Base-by-base conservation (phyloP, 2,888 invertebrate species). In the Cryptocephalus moraei region DNA sequence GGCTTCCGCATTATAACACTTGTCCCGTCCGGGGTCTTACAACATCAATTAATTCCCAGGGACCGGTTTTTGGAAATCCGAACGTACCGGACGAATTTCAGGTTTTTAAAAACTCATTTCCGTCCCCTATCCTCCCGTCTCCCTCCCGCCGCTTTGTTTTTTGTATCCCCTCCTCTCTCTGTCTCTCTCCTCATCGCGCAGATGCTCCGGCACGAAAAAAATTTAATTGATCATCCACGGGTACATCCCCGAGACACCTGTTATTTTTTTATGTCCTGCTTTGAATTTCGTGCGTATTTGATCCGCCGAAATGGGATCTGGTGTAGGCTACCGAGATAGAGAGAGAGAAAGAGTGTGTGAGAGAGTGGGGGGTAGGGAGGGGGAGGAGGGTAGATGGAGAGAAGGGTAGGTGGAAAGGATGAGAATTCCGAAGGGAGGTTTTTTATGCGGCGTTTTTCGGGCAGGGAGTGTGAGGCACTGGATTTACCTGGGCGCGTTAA, bases 41-140 rank as follows among this genome's bases (percentile, higher is more conserved):
- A 22, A 22, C 22, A 22, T 22, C 22, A 22, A 22, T 22, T 22
- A 22, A 22, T 22, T 22, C 22, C 22, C 22, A n/a, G 22, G 22
- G 22, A 22, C 22, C 22, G 22, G 22, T 22, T 22, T 22, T 22
- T 22, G 22, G 22, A 22, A 22, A 22, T 22, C 12, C 41, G 34
- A 36, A 45, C 43, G 45, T 51, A 56, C 58, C 61, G 61, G 58
- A 59, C 56, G 53, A 55, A 51, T 56, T 55, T 58, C 58, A 54
- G 56, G 58, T 58, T 61, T 56, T 58, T 49, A 55, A 57, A 57
- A 60, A 56, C 55, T 59, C 56, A 58, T 61, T 60, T 61, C 60
- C 59, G 56, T 52, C 50, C 53, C 9, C 22, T 4, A 31, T 40
- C 31, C 31, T 40, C 40, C 9, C 40, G 13, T 31, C 22, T 12